Evolutionary conservation across 1,140 invertebrate genomes (phyloP).

Genomic region (Micrasema longulum): DNA sequence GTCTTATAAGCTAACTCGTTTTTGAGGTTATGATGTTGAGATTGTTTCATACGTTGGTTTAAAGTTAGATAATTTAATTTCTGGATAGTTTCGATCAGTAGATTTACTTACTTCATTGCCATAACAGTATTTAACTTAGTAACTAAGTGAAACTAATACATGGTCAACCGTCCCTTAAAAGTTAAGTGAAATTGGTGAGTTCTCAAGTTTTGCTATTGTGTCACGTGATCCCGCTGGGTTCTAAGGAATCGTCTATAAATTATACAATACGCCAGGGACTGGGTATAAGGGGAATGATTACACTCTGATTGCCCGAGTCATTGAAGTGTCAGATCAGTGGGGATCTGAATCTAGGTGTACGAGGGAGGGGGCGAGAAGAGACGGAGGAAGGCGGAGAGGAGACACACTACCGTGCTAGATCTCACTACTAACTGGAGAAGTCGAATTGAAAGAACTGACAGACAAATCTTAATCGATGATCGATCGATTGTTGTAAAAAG

Average conservation of each 20-base stretch:
- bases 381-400: too few relatives aligned
- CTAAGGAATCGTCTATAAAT: slow-evolving; percentile 37
- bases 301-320: slow-evolving; percentile 40
- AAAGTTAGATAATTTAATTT: too few relatives aligned
- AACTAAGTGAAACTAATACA: too few relatives aligned
- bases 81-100: too few relatives aligned
- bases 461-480: slow-evolving; percentile 54
- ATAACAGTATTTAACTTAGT: too few relatives aligned
- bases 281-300: slow-evolving; percentile 45
- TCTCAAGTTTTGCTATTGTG: not conserved
- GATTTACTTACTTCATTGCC: too few relatives aligned
- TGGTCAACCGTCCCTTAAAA: too few relatives aligned
- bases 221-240: slow-evolving; percentile 22
- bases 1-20: too few relatives aligned
- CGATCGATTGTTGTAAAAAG: slow-evolving; percentile 48
- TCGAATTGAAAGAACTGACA: slow-evolving; percentile 36
- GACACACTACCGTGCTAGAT: slow-evolving; percentile 30
- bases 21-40: too few relatives aligned
- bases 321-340: slow-evolving; percentile 45
- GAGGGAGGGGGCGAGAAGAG: slow-evolving; percentile 2
- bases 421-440: not conserved
- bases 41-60: too few relatives aligned
- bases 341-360: slow-evolving; percentile 8
- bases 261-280: slow-evolving; percentile 38
- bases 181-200: too few relatives aligned